phyloP scores from a whole-genome alignment of 1,140 invertebrate species.

The Drosophila teissieri region DNA sequence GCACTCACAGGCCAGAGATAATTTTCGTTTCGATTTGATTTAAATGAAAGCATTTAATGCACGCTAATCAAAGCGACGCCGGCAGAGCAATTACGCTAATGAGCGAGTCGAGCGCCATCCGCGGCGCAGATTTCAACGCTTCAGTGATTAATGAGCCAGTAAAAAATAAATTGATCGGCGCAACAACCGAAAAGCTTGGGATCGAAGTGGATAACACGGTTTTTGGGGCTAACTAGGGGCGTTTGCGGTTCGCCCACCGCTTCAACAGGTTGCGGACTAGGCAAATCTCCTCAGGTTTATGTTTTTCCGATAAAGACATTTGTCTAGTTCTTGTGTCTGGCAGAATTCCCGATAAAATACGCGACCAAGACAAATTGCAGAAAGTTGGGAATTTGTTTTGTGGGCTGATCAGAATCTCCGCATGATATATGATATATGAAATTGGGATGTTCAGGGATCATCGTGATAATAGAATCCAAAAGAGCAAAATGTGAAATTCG shows the following conservation, averaged over 20 bases:
- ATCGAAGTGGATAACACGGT: constrained; percentile 42
- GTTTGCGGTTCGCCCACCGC: constrained; percentile 23
- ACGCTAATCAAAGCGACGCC: constrained; percentile 76
- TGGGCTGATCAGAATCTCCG: constrained; percentile 32
- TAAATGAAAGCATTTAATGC: constrained; percentile 83
- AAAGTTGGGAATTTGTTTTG: constrained; percentile 53
- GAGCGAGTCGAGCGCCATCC: constrained; percentile 76
- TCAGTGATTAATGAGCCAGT: constrained; percentile 78
- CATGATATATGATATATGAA: constrained; percentile 52
- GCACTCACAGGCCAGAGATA: constrained; percentile 13
- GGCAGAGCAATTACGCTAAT: constrained; percentile 76
- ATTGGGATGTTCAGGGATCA: constrained; percentile 12
- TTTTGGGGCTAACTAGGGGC: constrained; percentile 46
- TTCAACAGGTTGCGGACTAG: constrained; percentile 41
- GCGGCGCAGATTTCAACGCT: constrained; percentile 76
- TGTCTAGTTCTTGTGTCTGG: constrained; percentile 41
- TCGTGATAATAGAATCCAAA: constrained; percentile 27
- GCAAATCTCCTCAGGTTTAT: constrained; percentile 28
- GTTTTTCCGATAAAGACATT: constrained; percentile 46
- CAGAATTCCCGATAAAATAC: constrained; percentile 15
- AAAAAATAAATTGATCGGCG: constrained; percentile 62
- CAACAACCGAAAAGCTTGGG: constrained; percentile 30
- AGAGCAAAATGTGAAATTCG: constrained; percentile 16
- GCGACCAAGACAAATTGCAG: constrained; percentile 55
- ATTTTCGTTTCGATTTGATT: constrained; percentile 74